phyloP scores from a whole-genome alignment of 2,797 vertebrate genomes.

The Falco peregrinus region DNA sequence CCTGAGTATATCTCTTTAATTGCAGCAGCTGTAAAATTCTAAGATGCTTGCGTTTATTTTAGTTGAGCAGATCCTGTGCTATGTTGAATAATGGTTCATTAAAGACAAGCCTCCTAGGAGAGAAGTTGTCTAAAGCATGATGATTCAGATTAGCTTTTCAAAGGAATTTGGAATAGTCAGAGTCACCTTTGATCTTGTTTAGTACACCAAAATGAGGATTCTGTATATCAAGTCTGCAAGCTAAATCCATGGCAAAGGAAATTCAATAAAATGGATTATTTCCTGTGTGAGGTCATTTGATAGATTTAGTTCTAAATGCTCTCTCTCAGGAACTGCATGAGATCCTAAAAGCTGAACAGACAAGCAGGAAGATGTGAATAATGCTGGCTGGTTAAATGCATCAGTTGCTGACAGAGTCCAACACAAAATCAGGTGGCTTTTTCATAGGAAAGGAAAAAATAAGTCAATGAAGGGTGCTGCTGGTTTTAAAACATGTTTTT shows the following conservation, averaged over 20 bases:
- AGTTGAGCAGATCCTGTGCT: slow-evolving; percentile 3
- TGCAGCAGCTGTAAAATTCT: slow-evolving; percentile 34
- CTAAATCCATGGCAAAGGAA: slow-evolving; percentile 17
- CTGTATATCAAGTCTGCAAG: slow-evolving; percentile 6
- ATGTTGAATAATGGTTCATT: slow-evolving; percentile 46
- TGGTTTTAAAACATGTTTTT: not conserved
- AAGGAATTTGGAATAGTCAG: slow-evolving; percentile 32
- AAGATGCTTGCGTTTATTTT: not conserved
- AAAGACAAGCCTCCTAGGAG: slow-evolving; percentile 41
- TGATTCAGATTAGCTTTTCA: slow-evolving; percentile 63
- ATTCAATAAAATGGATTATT: slow-evolving; percentile 49
- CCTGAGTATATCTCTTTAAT: slow-evolving; percentile 7
- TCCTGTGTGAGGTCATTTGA: slow-evolving; percentile 30
- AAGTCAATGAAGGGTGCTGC: not conserved
- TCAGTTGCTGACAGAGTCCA: not conserved
- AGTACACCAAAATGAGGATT: slow-evolving; percentile 29
- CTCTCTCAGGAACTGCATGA: not conserved
- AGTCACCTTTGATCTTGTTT: slow-evolving; percentile 67
- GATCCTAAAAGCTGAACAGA: not conserved
- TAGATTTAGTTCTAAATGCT: slow-evolving; percentile 16
- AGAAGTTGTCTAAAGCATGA: slow-evolving; percentile 36
- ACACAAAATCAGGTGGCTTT: not conserved
- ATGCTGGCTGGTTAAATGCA: not conserved
- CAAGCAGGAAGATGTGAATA: not conserved
- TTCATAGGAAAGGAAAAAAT: not conserved